Evolutionary conservation across 1,140 invertebrate genomes (phyloP).

Genomic region (Triops longicaudatus): DNA sequence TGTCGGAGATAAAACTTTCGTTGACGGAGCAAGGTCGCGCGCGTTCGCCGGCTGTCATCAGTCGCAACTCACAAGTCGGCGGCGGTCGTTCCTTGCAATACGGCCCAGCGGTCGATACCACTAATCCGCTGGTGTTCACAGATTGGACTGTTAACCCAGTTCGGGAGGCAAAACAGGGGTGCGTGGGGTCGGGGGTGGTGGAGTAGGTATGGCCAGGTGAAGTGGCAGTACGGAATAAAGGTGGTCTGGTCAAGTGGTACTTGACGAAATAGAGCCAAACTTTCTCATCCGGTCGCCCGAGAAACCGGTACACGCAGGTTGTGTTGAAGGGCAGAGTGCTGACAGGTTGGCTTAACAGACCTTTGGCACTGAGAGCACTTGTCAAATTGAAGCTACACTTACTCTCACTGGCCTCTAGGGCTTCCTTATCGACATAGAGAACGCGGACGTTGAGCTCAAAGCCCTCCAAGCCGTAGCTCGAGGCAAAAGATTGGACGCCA

Average conservation of each 20-base stretch:
- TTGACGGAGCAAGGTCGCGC: slow-evolving; percentile 23
- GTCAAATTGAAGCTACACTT: slow-evolving; percentile 78
- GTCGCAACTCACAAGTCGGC: slow-evolving; percentile 23
- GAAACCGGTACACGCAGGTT: slow-evolving; percentile 75
- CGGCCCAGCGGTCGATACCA: slow-evolving; percentile 4
- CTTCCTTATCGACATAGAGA: slow-evolving; percentile 22
- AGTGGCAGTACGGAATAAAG: neutral
- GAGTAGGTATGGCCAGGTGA: neutral
- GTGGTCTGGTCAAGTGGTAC: slow-evolving; percentile 50
- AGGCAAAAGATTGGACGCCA: slow-evolving; percentile 53
- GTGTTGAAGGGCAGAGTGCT: slow-evolving; percentile 75
- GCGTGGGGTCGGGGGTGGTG: neutral
- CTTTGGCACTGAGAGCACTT: slow-evolving; percentile 54
- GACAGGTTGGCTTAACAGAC: slow-evolving; percentile 64
- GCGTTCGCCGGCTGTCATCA: neutral
- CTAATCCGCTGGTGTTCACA: slow-evolving; percentile 11
- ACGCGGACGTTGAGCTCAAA: slow-evolving; percentile 70
- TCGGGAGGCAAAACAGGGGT: neutral
- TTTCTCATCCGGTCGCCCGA: slow-evolving; percentile 41
- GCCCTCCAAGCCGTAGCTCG: slow-evolving; percentile 63
- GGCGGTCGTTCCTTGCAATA: slow-evolving; percentile 27
- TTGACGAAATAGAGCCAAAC: slow-evolving; percentile 81
- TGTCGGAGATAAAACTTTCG: slow-evolving; percentile 24
- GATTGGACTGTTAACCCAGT: slow-evolving; percentile 3
- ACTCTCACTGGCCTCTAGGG: slow-evolving; percentile 55